These are phyloP conservation scores for Lophius americanus DNA, from an alignment of 2,797 vertebrate genomes.

Conservation along the genomic window DNA sequence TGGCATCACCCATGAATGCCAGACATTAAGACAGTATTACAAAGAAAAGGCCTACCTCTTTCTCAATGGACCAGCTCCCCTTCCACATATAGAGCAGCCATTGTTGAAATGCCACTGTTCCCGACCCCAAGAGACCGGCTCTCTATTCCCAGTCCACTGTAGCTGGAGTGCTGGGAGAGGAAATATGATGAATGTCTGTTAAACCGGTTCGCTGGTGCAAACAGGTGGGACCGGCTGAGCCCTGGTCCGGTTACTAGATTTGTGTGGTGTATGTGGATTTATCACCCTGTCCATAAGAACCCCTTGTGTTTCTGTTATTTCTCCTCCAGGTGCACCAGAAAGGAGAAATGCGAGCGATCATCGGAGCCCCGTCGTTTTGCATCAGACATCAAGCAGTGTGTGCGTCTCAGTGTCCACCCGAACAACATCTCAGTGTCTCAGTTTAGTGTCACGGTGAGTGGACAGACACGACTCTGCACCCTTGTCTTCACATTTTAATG, in stretches of 20 bases:
- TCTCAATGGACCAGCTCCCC: conserved; percentile 66
- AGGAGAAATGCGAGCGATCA: conserved; percentile 94
- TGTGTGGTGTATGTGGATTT: conserved; percentile 36
- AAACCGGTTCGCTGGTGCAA: conserved; percentile 54
- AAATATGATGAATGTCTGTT: conserved; percentile 75
- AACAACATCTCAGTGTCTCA: conserved; percentile 99
- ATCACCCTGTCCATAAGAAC: conserved; percentile 52
- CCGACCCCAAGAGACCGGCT: conserved; percentile 45
- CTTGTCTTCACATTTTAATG: too few relatives aligned
- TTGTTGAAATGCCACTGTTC: conserved; percentile 73
- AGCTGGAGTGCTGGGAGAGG: conserved; percentile 40
- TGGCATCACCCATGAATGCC: conserved; percentile 75
- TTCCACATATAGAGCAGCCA: conserved; percentile 78
- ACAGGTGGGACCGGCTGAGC: conserved; percentile 63
- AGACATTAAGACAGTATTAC: conserved; percentile 76
- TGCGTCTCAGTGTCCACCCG: conserved; percentile 94
- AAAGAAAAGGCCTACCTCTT: conserved; percentile 65
- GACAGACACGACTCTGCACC: conserved; percentile 6
- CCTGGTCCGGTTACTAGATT: conserved; percentile 59
- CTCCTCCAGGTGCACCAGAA: conserved; percentile 90
- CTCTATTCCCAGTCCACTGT: conserved; percentile 57
- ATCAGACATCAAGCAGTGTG: conserved; percentile 96
- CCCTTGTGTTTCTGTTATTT: conserved; percentile 37
- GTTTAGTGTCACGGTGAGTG: conserved; percentile 96
- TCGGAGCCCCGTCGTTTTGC: conserved; percentile 93